Conservation (phyloP, 2,797 vertebrate genomes). For the Hephaestus fuliginosus region DNA sequence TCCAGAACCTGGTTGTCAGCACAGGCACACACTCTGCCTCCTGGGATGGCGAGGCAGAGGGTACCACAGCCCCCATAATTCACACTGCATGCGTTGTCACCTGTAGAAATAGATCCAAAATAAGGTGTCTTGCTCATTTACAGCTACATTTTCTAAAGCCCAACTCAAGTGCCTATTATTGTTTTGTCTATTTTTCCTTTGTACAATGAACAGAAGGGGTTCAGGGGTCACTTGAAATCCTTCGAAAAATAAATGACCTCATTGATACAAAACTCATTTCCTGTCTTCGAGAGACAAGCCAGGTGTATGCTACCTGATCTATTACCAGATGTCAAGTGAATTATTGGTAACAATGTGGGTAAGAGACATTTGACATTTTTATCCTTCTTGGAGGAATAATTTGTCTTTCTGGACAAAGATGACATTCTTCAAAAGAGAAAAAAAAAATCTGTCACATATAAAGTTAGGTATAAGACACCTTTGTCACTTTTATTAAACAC, state of each 20-base stretch:
- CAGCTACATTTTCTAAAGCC: slow-evolving; percentile 57
- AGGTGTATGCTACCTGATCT: slow-evolving; percentile 54
- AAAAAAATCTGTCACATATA: slow-evolving; percentile 70
- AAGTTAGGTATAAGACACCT: slow-evolving; percentile 77
- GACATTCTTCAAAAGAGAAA: slow-evolving; percentile 50
- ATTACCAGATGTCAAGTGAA: slow-evolving; percentile 69
- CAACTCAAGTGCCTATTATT: slow-evolving; percentile 37
- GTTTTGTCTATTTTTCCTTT: slow-evolving; percentile 47
- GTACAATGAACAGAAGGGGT: slow-evolving; percentile 8
- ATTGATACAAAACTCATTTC: slow-evolving; percentile 62
- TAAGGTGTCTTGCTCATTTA: slow-evolving; percentile 68
- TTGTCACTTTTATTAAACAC: slow-evolving; percentile 82
- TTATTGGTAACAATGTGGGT: slow-evolving; percentile 70
- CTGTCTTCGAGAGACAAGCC: slow-evolving; percentile 43
- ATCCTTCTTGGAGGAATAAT: slow-evolving; percentile 76
- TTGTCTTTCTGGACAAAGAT: slow-evolving; percentile 79
- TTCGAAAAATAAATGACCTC: slow-evolving; percentile 51
- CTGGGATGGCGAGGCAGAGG: slow-evolving; percentile 96
- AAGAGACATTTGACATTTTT: slow-evolving; percentile 79
- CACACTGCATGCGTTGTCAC: slow-evolving; percentile 95
- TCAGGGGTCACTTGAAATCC: slow-evolving; percentile 30
- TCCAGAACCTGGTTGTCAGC: slow-evolving; percentile 97
- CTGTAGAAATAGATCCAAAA: slow-evolving; percentile 84
- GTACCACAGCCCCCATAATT: slow-evolving; percentile 97
- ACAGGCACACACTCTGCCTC: slow-evolving; percentile 96